These are phyloP conservation scores for Natrix natrix DNA, from an alignment of 2,797 vertebrate genomes.

Conservation along the genomic window DNA sequence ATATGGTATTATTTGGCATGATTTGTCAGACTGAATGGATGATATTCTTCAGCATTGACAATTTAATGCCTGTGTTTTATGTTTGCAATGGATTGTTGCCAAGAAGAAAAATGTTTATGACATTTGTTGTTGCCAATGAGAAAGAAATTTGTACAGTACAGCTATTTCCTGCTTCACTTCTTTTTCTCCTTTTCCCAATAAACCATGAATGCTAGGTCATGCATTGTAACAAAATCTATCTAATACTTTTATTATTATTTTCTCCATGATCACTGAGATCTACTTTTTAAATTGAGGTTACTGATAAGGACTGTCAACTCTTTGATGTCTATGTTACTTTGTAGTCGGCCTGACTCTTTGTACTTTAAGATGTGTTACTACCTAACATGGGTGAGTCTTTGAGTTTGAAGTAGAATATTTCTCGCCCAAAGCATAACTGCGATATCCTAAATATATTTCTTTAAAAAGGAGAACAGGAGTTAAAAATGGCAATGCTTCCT, in stretches of 20 bases:
- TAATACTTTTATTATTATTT: neutral
- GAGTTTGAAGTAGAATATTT: neutral
- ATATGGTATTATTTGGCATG: neutral
- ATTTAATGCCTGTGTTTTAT: neutral
- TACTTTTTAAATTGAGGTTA: neutral
- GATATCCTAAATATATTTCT: neutral
- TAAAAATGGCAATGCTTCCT: neutral
- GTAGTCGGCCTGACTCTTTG: neutral
- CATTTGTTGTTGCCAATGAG: neutral
- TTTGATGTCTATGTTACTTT: neutral
- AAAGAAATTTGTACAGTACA: neutral
- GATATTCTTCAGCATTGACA: neutral
- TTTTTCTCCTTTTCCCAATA: neutral
- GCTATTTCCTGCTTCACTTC: neutral
- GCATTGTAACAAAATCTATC: neutral
- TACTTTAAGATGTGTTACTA: neutral
- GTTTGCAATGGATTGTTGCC: neutral
- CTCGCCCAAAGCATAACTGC: neutral
- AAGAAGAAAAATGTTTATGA: neutral
- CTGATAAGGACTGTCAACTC: neutral
- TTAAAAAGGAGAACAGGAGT: neutral
- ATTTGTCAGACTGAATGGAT: neutral
- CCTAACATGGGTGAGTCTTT: neutral
- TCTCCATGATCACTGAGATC: neutral
- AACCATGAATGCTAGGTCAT: neutral